A percentile compares a stretch with the other conserved stretches of the same genome.
Conservation (phyloP, 1,140 invertebrate genomes). For the Agraylea sexmaculata region DNA sequence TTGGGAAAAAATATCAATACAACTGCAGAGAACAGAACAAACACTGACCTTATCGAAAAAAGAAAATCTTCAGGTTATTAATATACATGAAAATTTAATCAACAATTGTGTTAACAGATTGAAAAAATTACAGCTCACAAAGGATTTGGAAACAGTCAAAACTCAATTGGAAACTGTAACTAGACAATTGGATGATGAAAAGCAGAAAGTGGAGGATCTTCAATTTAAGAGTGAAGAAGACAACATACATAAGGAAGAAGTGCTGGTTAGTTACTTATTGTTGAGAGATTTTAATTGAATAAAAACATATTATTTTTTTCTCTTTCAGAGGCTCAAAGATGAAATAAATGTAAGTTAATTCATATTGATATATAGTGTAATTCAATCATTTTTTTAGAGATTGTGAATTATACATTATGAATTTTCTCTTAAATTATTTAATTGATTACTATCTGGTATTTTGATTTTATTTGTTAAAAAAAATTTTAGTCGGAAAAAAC, state of each 20-base stretch:
- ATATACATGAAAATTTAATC: neutral
- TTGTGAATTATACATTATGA: neutral
- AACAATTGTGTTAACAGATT: neutral
- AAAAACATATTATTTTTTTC: conserved; percentile 20
- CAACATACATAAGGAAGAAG: conserved; percentile 42
- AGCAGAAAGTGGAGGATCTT: conserved; percentile 80
- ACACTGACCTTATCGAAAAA: conserved; percentile 28
- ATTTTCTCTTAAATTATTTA: no score
- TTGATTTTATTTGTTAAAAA: neutral
- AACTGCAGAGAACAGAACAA: conserved; percentile 31
- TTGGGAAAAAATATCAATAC: conserved; percentile 46
- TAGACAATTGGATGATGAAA: conserved; percentile 70
- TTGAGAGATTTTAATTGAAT: neutral
- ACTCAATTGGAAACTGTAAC: conserved; percentile 53
- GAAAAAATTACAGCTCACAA: conserved; percentile 23
- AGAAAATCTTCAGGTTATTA: conserved; percentile 30
- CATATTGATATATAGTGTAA: conserved; percentile 1
- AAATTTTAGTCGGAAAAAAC: conserved; percentile 28
- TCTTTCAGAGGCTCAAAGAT: conserved; percentile 39
- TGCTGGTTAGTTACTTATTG: conserved; percentile 26
- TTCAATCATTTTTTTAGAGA: neutral
- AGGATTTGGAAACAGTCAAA: conserved; percentile 47
- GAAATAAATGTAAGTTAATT: conserved; percentile 55
- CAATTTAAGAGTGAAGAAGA: conserved; percentile 88
- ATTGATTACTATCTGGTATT: neutral